Evolutionary conservation across 2,888 invertebrate genomes (phyloP), one percentile per base, ranked within the genome.

Genomic region (Yponomeuta plumbellus): DNA sequence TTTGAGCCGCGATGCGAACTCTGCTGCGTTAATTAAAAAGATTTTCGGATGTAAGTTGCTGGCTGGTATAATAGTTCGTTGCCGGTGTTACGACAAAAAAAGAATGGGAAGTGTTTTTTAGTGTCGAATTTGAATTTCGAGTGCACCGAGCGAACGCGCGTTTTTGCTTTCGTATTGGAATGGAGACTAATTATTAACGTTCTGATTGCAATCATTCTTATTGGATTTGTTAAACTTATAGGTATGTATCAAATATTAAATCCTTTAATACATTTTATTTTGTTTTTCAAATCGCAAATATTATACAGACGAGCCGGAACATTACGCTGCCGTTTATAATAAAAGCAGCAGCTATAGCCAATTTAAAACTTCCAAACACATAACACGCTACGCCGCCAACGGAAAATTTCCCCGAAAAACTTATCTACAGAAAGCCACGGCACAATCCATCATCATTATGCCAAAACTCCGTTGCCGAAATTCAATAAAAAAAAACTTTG

Each of bases 361-460:
- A 86, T 86, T 86, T 84, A 77, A 80, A 86, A 83, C 76, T 80
- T 81, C 77, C 84, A 86, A 87, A 85, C 81, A 85, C 85, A 85
- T 87, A 86, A 87, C 83, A 80, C 79, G 82, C 80, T 82, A 80
- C 79, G 82, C 80, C 71, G 75, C 80, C 71, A 75, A 73, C 80
- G 78, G 76, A 83, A 85, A 79, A 83, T 80, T 79, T 78, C 77
- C 75, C 21, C 26, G 39, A 77, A 86, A 83, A 90, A 88, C 86
- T 90, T 89, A 89, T 89, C 88, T 84, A 84, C 76, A 78, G 76
- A 80, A 80, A 83, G 80, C 88, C 85, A 84, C 83, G 75, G 80
- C 79, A 85, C 87, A 90, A 91, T 91, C 89, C 86, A 90, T 91
- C 91, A 89, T 90, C 86, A 87, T 90, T 91, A 91, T 80, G 85